Evolutionary conservation across 2,888 invertebrate genomes (phyloP), one percentile per base, ranked within the genome.

Genomic region (Scaptomyza caliginosa): DNA sequence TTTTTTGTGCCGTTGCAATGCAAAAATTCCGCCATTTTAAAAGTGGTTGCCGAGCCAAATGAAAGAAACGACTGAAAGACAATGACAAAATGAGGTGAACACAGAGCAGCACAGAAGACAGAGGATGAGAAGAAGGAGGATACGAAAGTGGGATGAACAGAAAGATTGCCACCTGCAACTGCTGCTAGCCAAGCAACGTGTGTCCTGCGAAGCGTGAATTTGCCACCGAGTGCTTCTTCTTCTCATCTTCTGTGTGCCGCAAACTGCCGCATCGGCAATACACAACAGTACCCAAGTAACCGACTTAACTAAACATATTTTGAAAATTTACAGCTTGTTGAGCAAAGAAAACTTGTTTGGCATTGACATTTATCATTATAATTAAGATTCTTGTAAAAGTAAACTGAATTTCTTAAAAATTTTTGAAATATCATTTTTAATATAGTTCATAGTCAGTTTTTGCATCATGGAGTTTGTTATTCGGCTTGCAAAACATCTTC

Each of bases 1-100:
- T 67, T 63, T 67, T 64, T 59, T 19, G 8, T 34, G 34, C 40
- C 59, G 66, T 57, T 85, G 80, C 78, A 71, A 65, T 63, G 67
- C 60, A 63, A 73, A 67, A 74, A 74, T 59, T 58, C 86, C 76
- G 86, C 80, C 77, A 77, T 77, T 82, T 77, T 77, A 55, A 76
- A 77, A 83, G 59, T 63, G 77, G 60, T 58, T 67, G 76, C 39
- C 67, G 30, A 56, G 59, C 52, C 40, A 60, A 65, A 58, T 55
- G 51, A 62, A 58, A 48, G 62, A 58, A 50, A 55, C 48, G 16
- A 38, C 40, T n/a, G 30, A 55, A 58, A 58, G 77, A 76, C 77
- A 72, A 74, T 74, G 60, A 24, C 26, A 34, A 56, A 67, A 54
- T 40, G 28, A 67, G 42, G 28, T 67, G 39, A 57, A 48, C 38